A percentile compares a stretch with the other conserved stretches of the same genome.
phyloP scores from a whole-genome alignment of 2,797 vertebrate species.

The Pseudochirops cupreus region DNA sequence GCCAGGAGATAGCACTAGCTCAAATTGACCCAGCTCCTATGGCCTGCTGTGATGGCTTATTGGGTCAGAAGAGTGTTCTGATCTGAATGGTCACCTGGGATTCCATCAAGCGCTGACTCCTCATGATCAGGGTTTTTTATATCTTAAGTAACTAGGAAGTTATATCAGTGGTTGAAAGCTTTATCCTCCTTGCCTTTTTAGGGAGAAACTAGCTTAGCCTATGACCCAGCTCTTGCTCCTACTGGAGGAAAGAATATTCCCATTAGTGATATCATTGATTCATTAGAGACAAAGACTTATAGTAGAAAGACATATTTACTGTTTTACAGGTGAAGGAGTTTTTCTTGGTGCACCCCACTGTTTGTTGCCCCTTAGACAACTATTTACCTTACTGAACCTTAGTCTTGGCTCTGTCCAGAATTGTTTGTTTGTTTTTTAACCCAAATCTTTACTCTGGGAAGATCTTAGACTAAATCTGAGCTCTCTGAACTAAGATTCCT shows the following conservation, averaged over 20 bases:
- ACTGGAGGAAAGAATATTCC: neutral
- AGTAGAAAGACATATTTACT: neutral
- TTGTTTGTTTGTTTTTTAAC: neutral
- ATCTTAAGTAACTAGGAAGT: neutral
- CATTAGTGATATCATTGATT: neutral
- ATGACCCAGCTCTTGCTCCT: neutral
- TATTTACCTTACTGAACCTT: neutral
- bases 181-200: neutral
- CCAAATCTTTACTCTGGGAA: neutral
- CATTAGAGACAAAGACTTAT: neutral
- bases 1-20: neutral
- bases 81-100: neutral
- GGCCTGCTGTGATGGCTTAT: neutral
- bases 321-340: neutral
- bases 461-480: neutral
- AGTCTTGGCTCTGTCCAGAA: neutral
- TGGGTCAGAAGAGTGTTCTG: neutral
- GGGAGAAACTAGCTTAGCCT: neutral
- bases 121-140: neutral
- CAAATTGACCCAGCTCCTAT: neutral
- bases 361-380: neutral
- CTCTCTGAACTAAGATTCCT: neutral
- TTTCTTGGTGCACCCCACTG: neutral
- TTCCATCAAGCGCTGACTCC: neutral
- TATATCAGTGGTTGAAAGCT: neutral